Percentiles rank a stretch among this genome's conserved stretches.
phyloP scores from a whole-genome alignment of 2,113 vertebrate genomes.

The Callopanchax toddi region DNA sequence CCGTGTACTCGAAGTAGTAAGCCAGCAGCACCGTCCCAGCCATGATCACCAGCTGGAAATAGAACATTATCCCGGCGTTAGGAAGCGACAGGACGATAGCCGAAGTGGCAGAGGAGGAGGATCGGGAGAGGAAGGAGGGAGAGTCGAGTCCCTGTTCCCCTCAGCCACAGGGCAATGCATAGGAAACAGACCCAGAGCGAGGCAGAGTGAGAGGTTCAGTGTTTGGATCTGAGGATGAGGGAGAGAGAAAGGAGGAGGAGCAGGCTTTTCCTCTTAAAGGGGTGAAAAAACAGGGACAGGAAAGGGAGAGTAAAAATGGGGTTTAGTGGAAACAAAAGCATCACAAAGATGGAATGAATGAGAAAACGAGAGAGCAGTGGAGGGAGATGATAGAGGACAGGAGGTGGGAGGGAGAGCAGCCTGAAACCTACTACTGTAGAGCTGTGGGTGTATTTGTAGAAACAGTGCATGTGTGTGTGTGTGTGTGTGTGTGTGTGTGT shows the following conservation, averaged over 20 bases:
- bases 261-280: slow-evolving; percentile 24
- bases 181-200: slow-evolving; percentile 42
- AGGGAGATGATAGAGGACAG: slow-evolving; percentile 32
- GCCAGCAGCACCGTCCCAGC: slow-evolving; percentile 88
- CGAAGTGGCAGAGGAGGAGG: slow-evolving; percentile 41
- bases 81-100: slow-evolving; percentile 22
- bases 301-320: slow-evolving; percentile 25
- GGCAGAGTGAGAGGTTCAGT: slow-evolving; percentile 46
- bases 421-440: no score
- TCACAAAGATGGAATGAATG: background rate
- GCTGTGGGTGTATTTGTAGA: no score
- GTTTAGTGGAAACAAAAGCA: slow-evolving; percentile 39
- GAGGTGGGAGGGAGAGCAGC: no score
- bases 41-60: slow-evolving; percentile 90
- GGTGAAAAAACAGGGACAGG: slow-evolving; percentile 19
- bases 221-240: slow-evolving; percentile 18
- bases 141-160: slow-evolving; percentile 55
- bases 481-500: no score
- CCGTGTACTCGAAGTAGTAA: slow-evolving; percentile 93
- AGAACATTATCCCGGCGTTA: slow-evolving; percentile 79
- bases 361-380: slow-evolving; percentile 12
- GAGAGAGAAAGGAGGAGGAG: slow-evolving; percentile 11
- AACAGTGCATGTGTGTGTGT: no score
- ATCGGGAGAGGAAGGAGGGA: slow-evolving; percentile 52
- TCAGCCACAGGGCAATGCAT: slow-evolving; percentile 51